Evolutionary conservation across 2,113 vertebrate species (phyloP), one percentile per base, ranked within the genome.

Genomic region (Ardeotis arabs): DNA sequence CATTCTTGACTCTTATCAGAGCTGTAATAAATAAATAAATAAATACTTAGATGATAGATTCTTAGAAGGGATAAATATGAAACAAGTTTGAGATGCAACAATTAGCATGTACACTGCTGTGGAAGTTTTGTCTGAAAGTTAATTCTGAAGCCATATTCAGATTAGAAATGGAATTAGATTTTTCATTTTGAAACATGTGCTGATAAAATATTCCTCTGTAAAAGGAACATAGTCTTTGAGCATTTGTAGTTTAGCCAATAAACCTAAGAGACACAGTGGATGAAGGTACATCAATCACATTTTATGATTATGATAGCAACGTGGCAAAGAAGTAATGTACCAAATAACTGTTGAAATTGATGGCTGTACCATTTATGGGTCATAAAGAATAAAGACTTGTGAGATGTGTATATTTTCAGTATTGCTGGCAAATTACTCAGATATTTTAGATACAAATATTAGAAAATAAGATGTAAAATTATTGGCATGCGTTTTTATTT

Each of bases 181-280:
- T 94, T 80, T 93, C 56, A 41, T 59, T 94, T 93, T 83, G 59
- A 88, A 93, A 59, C 12, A 8, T 10, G 17, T 68, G 64, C 45
- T 84, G 78, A n/a, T 82, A 84, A 94, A 92, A 93, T 81, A 89
- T 84, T 78, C 67, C 33, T 73, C 20, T 33, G 59, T 83, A 84
- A 92, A 84, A 84, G 28, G n/a, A 96, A 14, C 14, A 31, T 7
- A 69, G 67, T 28, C 35, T 87, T 86, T 76, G 28, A 80, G 64
- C 66, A n/a, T 92, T 90, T 89, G 66, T 79, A 87, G 56, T 45
- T 94, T 22, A 84, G 73, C 66, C 41, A 93, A 82, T 96, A 96
- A 94, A 94, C 86, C 85, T 73, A 25, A 69, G 83, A 93, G 74
- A 72, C 56, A 70, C 56, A 73, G 66, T 47, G 70, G 35, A 23